These are phyloP conservation scores for Drosophila fulvimacula DNA, from an alignment of 2,888 invertebrate species.

Conservation along the genomic window DNA sequence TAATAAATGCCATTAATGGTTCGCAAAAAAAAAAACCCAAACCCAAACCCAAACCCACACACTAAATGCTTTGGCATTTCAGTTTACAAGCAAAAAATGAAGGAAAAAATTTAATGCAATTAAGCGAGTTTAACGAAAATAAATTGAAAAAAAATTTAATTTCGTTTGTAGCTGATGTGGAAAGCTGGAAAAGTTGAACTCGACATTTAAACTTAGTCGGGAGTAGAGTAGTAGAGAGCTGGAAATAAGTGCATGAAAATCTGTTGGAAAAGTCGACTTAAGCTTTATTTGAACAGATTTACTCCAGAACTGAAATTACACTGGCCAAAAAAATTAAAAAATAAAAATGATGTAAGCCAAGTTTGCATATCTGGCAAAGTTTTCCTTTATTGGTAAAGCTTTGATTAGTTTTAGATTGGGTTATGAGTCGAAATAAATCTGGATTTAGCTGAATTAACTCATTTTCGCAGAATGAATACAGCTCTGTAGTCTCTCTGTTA, in stretches of 20 bases:
- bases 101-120: not conserved
- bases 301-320: no score
- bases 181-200: not conserved
- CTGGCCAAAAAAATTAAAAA: no score
- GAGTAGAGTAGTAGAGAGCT: no score
- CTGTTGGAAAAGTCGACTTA: not conserved
- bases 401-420: no score
- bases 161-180: not conserved
- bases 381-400: no score
- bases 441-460: no score
- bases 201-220: no score
- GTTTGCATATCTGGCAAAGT: not conserved
- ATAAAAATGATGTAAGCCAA: not conserved
- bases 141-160: not conserved
- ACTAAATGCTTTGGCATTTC: slow-evolving; percentile 23
- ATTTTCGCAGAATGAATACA: no score
- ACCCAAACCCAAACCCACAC: not conserved
- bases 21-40: slow-evolving; percentile 9
- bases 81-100: not conserved
- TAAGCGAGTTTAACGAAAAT: not conserved
- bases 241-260: not conserved
- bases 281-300: not conserved
- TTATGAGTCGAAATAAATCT: no score
- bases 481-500: no score
- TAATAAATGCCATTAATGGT: slow-evolving; percentile 67